Evolutionary conservation across 2,113 vertebrate species (phyloP).

Genomic region (Euleptes europaea): DNA sequence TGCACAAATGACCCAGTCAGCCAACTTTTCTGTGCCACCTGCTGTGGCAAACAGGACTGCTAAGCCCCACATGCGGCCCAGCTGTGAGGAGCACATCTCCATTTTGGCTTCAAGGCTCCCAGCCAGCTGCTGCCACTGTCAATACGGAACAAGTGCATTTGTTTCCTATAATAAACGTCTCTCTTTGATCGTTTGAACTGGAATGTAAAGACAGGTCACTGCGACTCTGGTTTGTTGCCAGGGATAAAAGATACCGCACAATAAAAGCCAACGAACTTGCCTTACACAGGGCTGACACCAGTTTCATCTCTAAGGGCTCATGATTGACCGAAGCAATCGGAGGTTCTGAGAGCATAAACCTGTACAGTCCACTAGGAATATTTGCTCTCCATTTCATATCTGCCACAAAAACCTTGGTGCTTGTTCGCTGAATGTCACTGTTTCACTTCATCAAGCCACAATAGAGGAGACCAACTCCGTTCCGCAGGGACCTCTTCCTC

Average conservation of each 20-base stretch:
- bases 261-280: constrained; percentile 60
- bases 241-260: constrained; percentile 52
- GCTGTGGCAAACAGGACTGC: too few relatives aligned
- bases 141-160: not conserved
- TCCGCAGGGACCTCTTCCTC: not conserved
- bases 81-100: not conserved
- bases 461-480: not conserved
- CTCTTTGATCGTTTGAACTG: constrained; percentile 11
- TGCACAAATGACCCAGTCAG: not conserved
- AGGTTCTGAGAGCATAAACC: constrained; percentile 48
- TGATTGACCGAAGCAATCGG: constrained; percentile 57
- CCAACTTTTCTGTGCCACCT: not conserved
- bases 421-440: constrained; percentile 50
- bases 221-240: constrained; percentile 24
- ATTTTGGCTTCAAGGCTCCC: not conserved
- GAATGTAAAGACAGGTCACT: constrained; percentile 15
- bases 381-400: constrained; percentile 58
- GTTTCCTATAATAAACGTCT: constrained; percentile 8
- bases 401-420: constrained; percentile 55
- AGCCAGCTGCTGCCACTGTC: not conserved
- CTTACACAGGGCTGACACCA: constrained; percentile 22
- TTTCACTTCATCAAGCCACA: constrained; percentile 51
- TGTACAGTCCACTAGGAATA: constrained; percentile 45
- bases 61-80: not conserved
- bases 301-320: constrained; percentile 22